phyloP scores from a whole-genome alignment of 2,113 vertebrate genomes.

The Periophthalmodon schlosseri region DNA sequence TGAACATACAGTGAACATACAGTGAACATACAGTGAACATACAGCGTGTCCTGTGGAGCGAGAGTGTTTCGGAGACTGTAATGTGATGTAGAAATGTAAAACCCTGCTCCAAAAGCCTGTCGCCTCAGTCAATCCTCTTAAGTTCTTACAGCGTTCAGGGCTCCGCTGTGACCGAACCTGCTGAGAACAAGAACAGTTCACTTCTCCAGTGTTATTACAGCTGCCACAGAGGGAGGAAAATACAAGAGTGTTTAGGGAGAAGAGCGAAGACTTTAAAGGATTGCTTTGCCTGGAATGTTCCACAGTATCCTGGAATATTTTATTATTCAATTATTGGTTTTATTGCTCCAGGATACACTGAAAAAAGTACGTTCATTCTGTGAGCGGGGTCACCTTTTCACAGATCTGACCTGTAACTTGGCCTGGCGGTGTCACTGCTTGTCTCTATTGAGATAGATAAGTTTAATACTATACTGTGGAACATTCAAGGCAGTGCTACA shows the following conservation, averaged over 20 bases:
- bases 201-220: constrained; percentile 20
- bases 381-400: too few species aligned
- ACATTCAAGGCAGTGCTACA: too few species aligned
- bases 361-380: too few species aligned
- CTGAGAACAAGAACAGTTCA: constrained; percentile 33
- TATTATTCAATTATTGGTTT: too few species aligned
- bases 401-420: too few species aligned
- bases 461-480: too few species aligned
- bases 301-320: too few species aligned
- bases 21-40: not conserved
- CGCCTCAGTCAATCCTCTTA: constrained; percentile 67
- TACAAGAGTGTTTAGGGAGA: not conserved
- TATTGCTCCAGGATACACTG: too few species aligned
- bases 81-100: constrained; percentile 62
- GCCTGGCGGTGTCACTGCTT: too few species aligned
- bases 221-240: not conserved
- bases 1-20: not conserved
- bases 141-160: constrained; percentile 60
- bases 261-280: not conserved
- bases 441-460: too few species aligned
- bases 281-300: too few species aligned
- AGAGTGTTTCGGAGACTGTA: constrained; percentile 20
- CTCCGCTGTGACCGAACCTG: constrained; percentile 34
- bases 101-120: constrained; percentile 53
- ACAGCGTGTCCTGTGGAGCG: not conserved